These are phyloP conservation scores for Ammospiza caudacuta DNA, from an alignment of 2,113 vertebrate species.

Conservation along the genomic window DNA sequence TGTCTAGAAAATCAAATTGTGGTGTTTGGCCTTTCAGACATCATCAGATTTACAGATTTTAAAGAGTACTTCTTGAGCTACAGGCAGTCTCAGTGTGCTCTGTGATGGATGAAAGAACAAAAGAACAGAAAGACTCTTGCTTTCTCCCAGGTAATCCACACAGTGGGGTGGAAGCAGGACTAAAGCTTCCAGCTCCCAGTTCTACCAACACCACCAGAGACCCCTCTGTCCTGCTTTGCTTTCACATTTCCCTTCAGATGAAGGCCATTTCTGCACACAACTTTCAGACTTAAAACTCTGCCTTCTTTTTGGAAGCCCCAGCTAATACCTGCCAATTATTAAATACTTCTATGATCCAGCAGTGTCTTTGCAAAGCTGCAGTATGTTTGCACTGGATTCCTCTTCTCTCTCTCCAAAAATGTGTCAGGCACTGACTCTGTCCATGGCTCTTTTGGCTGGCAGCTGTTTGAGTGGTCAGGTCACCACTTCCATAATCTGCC, in stretches of 20 bases:
- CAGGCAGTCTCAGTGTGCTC: background rate
- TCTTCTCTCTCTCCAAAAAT: background rate
- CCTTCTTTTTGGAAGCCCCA: background rate
- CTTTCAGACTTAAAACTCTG: background rate
- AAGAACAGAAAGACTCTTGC: background rate
- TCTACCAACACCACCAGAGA: background rate
- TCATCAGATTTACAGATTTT: background rate
- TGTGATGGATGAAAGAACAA: background rate
- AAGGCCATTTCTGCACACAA: background rate
- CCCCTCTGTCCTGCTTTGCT: background rate
- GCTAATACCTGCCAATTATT: background rate
- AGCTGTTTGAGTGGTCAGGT: background rate
- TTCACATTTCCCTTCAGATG: background rate
- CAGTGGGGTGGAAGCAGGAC: background rate
- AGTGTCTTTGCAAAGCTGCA: background rate
- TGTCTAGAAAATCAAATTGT: background rate
- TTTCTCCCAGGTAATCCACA: background rate
- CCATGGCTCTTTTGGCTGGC: background rate
- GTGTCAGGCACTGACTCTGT: rapidly evolving
- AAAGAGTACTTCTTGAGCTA: background rate
- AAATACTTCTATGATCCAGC: background rate
- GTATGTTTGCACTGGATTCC: background rate
- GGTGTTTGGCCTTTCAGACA: background rate
- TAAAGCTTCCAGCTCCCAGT: background rate
- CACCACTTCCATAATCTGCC: background rate